These are phyloP conservation scores for Trachymyrmex septentrionalis DNA, from an alignment of 1,140 invertebrate genomes.

Conservation along the genomic window DNA sequence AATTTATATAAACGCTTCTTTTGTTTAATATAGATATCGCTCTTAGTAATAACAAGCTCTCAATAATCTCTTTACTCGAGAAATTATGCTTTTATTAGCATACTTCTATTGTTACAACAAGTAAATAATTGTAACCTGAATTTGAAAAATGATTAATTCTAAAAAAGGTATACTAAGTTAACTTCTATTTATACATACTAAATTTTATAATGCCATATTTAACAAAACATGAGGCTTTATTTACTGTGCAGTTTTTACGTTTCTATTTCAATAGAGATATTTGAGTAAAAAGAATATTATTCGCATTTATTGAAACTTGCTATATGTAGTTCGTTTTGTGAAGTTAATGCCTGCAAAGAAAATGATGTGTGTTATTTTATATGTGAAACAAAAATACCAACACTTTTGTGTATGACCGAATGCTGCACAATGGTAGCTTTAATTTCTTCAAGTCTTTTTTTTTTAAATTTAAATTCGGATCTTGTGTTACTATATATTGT, in stretches of 20 bases:
- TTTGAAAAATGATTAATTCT: background rate
- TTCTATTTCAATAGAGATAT: background rate
- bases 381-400: constrained; percentile 15
- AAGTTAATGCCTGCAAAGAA: constrained; percentile 37
- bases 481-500: background rate
- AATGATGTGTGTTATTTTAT: constrained; percentile 20
- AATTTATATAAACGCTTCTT: constrained; percentile 35
- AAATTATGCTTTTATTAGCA: background rate
- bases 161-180: background rate
- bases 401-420: constrained; percentile 29
- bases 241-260: constrained; percentile 10
- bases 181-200: background rate
- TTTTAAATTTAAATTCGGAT: background rate
- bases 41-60: constrained; percentile 23
- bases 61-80: constrained; percentile 15
- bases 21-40: constrained; percentile 10
- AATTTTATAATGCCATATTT: background rate
- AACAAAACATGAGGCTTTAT: background rate
- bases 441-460: background rate
- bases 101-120: background rate
- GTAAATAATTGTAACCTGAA: background rate
- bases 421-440: constrained; percentile 46
- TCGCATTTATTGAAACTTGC: constrained; percentile 3
- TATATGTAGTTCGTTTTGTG: constrained; percentile 19
- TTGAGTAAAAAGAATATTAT: background rate